A percentile compares a stretch with the other conserved stretches of the same genome.
phyloP scores from a whole-genome alignment of 1,140 invertebrate genomes.

The Harpegnathos saltator region DNA sequence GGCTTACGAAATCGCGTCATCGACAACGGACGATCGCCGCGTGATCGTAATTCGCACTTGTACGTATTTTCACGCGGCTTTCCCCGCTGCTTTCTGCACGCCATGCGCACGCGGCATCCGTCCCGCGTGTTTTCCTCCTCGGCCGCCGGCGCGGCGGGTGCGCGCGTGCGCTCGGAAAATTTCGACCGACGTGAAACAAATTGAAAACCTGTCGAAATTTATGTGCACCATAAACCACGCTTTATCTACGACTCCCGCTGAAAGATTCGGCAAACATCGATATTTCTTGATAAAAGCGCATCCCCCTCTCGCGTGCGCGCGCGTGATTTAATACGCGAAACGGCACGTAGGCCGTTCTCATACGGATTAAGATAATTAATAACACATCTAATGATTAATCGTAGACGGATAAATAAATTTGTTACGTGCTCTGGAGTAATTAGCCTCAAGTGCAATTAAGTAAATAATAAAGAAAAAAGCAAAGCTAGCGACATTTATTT shows the following conservation, averaged over 20 bases:
- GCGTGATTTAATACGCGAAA: conserved; percentile 27
- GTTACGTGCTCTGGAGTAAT: no score
- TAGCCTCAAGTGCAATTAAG: no score
- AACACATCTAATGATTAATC: no score
- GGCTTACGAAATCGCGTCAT: neutral
- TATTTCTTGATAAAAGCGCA: conserved; percentile 38
- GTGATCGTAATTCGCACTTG: conserved; percentile 30
- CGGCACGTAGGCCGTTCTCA: neutral
- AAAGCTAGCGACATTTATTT: no score
- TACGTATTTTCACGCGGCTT: neutral
- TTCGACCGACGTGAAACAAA: conserved; percentile 30
- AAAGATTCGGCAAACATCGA: conserved; percentile 51
- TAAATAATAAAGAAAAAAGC: no score
- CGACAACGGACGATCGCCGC: conserved; percentile 29
- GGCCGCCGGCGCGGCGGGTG: neutral
- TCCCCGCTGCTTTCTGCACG: no score
- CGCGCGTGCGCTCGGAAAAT: conserved; percentile 14
- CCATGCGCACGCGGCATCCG: no score
- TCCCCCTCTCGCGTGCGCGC: no score
- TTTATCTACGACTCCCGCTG: conserved; percentile 34
- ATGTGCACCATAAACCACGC: conserved; percentile 43
- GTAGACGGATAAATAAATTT: no score
- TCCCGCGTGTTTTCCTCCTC: conserved; percentile 32
- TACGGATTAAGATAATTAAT: conserved; percentile 31
- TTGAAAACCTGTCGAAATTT: conserved; percentile 40